Evolutionary conservation across 1,140 invertebrate species (phyloP).

Genomic region (Drosophila tsacasi): DNA sequence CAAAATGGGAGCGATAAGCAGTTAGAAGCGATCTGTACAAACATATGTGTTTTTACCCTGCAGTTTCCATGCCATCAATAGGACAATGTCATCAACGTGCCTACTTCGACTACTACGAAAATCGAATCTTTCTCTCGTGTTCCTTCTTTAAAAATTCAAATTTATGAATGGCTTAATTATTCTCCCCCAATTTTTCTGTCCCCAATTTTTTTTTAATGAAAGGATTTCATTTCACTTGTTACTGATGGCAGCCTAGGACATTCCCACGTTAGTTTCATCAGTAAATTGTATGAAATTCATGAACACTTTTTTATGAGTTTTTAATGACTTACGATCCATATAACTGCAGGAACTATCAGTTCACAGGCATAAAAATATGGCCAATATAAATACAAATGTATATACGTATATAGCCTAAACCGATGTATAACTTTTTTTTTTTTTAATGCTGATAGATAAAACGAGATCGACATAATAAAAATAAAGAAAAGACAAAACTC

Average conservation of each 20-base stretch:
- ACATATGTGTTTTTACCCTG: neutral
- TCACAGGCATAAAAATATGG: neutral
- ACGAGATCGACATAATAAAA: slow-evolving; percentile 3
- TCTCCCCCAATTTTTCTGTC: too few species aligned
- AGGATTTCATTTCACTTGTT: neutral
- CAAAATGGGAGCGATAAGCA: slow-evolving; percentile 59
- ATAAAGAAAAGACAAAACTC: slow-evolving; percentile 2
- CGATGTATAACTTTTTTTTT: slow-evolving; percentile 18
- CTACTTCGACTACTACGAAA: neutral
- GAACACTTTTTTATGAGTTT: neutral
- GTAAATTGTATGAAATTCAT: neutral
- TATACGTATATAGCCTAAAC: neutral
- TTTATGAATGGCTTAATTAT: neutral
- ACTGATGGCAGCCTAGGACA: neutral
- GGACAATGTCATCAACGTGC: neutral
- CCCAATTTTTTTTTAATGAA: neutral
- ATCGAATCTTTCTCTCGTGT: neutral
- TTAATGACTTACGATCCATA: neutral
- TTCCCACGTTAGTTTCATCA: neutral
- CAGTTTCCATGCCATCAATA: neutral
- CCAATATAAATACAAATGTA: neutral
- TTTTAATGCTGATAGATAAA: neutral
- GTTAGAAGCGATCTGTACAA: slow-evolving; percentile 26
- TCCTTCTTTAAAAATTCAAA: neutral
- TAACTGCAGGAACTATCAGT: neutral